phyloP scores from a whole-genome alignment of 2,888 invertebrate genomes.

The Formica aserva region DNA sequence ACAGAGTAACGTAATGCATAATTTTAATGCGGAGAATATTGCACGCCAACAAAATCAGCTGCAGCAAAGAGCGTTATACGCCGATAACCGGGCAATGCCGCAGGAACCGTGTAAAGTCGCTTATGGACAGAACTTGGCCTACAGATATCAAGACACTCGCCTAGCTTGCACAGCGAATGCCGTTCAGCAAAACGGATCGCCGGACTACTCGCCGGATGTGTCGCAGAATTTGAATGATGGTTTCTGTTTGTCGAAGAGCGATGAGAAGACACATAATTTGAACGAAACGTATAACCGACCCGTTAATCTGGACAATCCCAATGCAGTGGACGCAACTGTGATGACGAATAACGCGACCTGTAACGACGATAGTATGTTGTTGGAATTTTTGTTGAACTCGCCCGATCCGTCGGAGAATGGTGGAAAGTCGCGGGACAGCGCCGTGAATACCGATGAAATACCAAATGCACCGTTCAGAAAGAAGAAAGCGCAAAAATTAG shows the following conservation, averaged over 20 bases:
- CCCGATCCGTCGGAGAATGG: conserved; percentile 79
- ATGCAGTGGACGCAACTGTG: conserved; percentile 77
- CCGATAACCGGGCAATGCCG: conserved; percentile 80
- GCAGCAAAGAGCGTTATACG: conserved; percentile 70
- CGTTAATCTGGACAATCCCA: conserved; percentile 63
- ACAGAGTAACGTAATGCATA: conserved; percentile 69
- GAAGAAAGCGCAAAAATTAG: conserved; percentile 83
- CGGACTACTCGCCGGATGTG: conserved; percentile 80
- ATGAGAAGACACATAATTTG: conserved; percentile 76
- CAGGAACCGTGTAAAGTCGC: conserved; percentile 80
- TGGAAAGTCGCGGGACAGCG: conserved; percentile 78
- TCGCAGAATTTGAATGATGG: conserved; percentile 83
- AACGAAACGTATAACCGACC: conserved; percentile 80
- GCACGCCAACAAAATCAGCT: conserved; percentile 79
- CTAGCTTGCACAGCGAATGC: conserved; percentile 50
- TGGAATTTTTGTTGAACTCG: conserved; percentile 82
- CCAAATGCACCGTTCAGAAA: conserved; percentile 82
- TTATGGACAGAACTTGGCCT: conserved; percentile 76
- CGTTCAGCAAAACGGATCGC: conserved; percentile 74
- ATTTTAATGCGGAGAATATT: conserved; percentile 74
- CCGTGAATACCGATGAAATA: conserved; percentile 78
- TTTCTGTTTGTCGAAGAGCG: conserved; percentile 77
- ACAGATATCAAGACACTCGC: conserved; percentile 73
- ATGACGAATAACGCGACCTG: conserved; percentile 84
- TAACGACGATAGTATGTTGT: conserved; percentile 83